A percentile compares a stretch with the other conserved stretches of the same genome.
phyloP scores from a whole-genome alignment of 2,113 vertebrate species.

The Camelus dromedarius region DNA sequence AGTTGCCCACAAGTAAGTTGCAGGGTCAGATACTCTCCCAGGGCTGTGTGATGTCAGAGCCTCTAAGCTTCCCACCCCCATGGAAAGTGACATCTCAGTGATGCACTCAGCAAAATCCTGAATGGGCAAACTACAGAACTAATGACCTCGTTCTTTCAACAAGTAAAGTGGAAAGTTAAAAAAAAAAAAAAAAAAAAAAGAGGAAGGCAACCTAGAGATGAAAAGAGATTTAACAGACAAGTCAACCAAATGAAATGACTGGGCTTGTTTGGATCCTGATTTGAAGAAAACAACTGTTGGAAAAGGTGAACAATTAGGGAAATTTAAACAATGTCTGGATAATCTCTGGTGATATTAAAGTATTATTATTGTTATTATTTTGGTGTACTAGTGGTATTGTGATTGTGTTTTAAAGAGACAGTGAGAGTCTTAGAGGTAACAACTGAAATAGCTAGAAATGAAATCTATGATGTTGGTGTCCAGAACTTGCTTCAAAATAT shows the following conservation, averaged over 20 bases:
- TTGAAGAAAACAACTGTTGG: not conserved
- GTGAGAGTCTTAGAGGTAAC: not conserved
- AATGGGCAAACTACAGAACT: not conserved
- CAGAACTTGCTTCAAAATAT: not conserved
- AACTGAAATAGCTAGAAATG: not conserved
- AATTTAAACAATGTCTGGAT: not conserved
- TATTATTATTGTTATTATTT: not conserved
- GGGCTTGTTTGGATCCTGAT: not conserved
- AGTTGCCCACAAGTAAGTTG: not conserved
- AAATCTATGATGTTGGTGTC: not conserved
- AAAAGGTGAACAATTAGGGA: not conserved
- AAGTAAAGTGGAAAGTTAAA: not conserved
- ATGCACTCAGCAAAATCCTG: not conserved
- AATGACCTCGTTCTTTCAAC: not conserved
- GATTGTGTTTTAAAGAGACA: not conserved
- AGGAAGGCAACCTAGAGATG: not conserved
- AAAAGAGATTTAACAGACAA: not conserved
- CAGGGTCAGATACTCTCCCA: not conserved
- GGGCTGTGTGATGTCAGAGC: not conserved
- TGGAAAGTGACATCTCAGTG: not conserved
- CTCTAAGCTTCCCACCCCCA: not conserved
- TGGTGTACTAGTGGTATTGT: not conserved
- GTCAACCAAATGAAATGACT: not conserved
- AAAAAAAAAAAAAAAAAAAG: not conserved
- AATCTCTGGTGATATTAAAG: not conserved